These are phyloP conservation scores for Micrasema minimum DNA, from an alignment of 1,140 invertebrate genomes.

Conservation along the genomic window DNA sequence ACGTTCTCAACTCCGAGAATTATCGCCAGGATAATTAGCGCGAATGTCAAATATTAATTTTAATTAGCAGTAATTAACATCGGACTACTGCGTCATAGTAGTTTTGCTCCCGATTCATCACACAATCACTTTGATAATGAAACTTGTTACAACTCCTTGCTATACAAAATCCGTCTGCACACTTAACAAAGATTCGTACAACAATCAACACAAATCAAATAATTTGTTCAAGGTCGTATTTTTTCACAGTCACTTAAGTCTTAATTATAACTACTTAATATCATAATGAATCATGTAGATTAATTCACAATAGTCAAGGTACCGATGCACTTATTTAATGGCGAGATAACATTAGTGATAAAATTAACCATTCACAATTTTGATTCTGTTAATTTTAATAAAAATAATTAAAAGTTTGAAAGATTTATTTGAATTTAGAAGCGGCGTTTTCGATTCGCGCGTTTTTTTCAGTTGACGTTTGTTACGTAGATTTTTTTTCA, in stretches of 20 bases:
- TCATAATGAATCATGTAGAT: slow-evolving; percentile 24
- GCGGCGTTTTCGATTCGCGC: slow-evolving; percentile 28
- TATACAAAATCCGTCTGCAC: no score
- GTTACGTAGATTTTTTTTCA: slow-evolving; percentile 31
- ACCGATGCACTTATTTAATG: slow-evolving; percentile 19
- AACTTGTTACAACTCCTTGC: no score
- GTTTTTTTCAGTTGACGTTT: slow-evolving; percentile 36
- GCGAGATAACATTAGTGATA: no score
- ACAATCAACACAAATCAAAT: slow-evolving; percentile 10
- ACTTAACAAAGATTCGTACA: no score
- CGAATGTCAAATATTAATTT: slow-evolving; percentile 52
- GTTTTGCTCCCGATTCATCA: slow-evolving; percentile 15
- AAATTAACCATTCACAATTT: no score
- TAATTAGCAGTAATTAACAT: slow-evolving; percentile 52
- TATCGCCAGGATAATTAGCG: slow-evolving; percentile 49
- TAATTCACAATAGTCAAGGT: slow-evolving; percentile 28
- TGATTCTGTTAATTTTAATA: no score
- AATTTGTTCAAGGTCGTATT: slow-evolving; percentile 30
- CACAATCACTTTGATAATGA: slow-evolving; percentile 4
- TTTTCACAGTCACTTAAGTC: slow-evolving; percentile 29
- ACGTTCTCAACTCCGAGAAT: slow-evolving; percentile 35
- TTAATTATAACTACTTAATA: slow-evolving; percentile 29
- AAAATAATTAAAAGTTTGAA: no score
- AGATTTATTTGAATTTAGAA: no score
- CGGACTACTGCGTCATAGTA: slow-evolving; percentile 22